These are phyloP conservation scores for Rissa tridactyla DNA, from an alignment of 2,113 vertebrate species.

Conservation along the genomic window DNA sequence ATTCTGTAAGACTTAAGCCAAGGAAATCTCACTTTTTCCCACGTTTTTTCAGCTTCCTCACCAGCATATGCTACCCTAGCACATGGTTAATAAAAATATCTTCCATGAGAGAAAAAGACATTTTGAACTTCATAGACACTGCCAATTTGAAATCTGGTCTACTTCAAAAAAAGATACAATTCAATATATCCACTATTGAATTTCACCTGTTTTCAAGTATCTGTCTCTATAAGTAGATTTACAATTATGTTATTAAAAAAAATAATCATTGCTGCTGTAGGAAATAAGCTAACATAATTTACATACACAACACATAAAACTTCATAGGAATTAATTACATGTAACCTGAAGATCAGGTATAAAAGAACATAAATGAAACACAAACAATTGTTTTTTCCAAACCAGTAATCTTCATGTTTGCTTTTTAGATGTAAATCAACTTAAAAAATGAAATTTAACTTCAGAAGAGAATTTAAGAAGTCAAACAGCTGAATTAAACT, in stretches of 20 bases:
- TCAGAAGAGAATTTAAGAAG: neutral
- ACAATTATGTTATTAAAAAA: neutral
- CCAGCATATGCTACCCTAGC: conserved; percentile 10
- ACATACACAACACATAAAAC: neutral
- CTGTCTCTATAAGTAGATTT: neutral
- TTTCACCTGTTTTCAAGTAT: neutral
- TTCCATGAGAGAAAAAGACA: neutral
- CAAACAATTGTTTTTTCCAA: neutral
- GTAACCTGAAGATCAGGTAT: neutral
- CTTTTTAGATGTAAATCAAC: neutral
- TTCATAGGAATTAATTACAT: neutral
- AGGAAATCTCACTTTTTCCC: neutral
- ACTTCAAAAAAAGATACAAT: neutral
- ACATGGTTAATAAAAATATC: conserved; percentile 5
- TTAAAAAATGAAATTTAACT: neutral
- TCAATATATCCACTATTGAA: neutral
- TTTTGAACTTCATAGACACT: neutral
- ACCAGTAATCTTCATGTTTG: neutral
- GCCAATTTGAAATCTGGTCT: neutral
- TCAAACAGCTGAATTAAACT: neutral
- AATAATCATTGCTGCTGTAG: neutral
- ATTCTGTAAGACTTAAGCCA: neutral
- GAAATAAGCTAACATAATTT: neutral
- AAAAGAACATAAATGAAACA: neutral
- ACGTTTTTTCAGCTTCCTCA: neutral